These are phyloP conservation scores for Arothron firmamentum DNA, from an alignment of 2,113 vertebrate genomes.

Conservation along the genomic window DNA sequence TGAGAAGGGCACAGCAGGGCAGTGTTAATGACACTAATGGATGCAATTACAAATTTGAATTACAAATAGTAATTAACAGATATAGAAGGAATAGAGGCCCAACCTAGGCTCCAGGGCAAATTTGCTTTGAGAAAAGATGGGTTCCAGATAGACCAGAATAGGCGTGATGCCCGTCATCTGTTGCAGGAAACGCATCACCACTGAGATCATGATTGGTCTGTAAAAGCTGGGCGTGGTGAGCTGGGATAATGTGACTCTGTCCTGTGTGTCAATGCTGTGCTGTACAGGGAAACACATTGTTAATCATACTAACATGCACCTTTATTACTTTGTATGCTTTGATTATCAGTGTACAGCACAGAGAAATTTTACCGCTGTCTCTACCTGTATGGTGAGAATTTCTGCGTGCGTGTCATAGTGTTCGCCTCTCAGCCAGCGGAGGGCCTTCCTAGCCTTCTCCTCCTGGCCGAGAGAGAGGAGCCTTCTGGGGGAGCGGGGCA, in stretches of 20 bases:
- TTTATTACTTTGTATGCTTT: neutral
- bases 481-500: conserved; percentile 91
- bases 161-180: conserved; percentile 92
- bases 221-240: conserved; percentile 76
- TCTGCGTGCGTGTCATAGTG: conserved; percentile 73
- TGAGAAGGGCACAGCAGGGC: neutral
- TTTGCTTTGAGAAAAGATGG: conserved; percentile 80
- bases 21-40: neutral
- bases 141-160: conserved; percentile 86
- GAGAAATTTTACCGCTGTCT: neutral
- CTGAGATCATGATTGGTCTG: conserved; percentile 81
- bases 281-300: conserved; percentile 30
- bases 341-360: neutral
- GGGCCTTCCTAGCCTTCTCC: conserved; percentile 70
- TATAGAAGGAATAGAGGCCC: neutral
- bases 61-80: neutral
- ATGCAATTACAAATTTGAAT: neutral
- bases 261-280: conserved; percentile 62
- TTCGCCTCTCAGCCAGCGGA: conserved; percentile 83
- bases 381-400: conserved; percentile 73
- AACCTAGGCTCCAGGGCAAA: conserved; percentile 75
- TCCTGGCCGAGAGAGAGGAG: conserved; percentile 80
- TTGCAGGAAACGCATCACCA: conserved; percentile 90
- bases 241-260: conserved; percentile 72
- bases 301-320: neutral